Evolutionary conservation across 2,888 invertebrate genomes (phyloP), one percentile per base, ranked within the genome.

Genomic region (Lapara coniferarum): DNA sequence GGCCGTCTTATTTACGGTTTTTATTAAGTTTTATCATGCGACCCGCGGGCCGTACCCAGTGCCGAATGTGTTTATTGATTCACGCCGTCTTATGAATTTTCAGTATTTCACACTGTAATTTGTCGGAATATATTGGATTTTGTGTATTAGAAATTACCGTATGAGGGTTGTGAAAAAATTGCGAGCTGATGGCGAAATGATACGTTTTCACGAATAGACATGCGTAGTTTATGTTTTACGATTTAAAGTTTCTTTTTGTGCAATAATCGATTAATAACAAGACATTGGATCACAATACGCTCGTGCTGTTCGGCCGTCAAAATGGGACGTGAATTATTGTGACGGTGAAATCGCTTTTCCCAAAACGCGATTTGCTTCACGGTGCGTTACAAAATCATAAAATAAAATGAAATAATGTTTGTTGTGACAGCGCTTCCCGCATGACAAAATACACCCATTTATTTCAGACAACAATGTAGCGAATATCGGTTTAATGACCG

Each of bases 361-460:
- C 85, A 84, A 89, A 92, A 88, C 81, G 88, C 82, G 79, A 81
- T 80, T 85, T 81, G 81, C 89, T 89, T 92, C 91, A 93, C 87
- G 93, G 87, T 76, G 80, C 84, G 83, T 93, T 92, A 92, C 85
- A 79, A 83, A 85, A 87, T 87, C 91, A 87, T 92, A 91, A 92
- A 92, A 86, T 88, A 85, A 88, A 91, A 89, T 89, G 85, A 90
- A 89, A 89, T 90, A 91, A 91, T 89, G 90, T 90, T 89, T 93
- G 91, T 93, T 93, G 89, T 93, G 93, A 92, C 93, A 91, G 87
- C 81, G 87, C 85, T 87, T 87, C 88, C 90, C 89, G 89, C 90
- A 89, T 92, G 87, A 91, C 91, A 89, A 88, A 91, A 91, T 85
- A 85, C 83, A 81, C 78, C 85, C 90, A 92, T 92, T 91, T 90